Percentiles rank a stretch among this genome's conserved stretches.
phyloP scores from a whole-genome alignment of 2,113 vertebrate species.

The Theropithecus gelada region DNA sequence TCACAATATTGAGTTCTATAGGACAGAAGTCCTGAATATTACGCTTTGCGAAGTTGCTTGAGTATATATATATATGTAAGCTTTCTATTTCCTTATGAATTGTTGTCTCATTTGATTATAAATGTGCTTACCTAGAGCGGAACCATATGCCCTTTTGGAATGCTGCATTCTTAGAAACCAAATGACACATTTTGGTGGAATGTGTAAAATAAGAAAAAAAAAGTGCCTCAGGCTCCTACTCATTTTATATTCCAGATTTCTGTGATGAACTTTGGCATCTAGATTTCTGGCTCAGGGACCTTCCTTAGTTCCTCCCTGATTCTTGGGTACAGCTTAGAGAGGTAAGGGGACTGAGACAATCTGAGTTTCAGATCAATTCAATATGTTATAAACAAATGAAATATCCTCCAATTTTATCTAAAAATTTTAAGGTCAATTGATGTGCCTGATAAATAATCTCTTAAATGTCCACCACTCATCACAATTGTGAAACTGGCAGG shows the following conservation, averaged over 20 bases:
- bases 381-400: neutral
- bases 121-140: neutral
- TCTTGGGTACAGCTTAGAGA: neutral
- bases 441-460: constrained; percentile 7
- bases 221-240: neutral
- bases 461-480: neutral
- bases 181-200: neutral
- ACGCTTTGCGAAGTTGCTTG: neutral
- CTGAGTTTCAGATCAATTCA: neutral
- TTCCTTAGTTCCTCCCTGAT: neutral
- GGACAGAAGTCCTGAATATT: too few relatives aligned
- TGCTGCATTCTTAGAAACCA: neutral
- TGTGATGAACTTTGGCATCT: neutral
- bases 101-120: neutral
- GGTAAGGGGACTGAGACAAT: neutral
- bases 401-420: neutral
- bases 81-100: neutral
- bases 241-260: neutral
- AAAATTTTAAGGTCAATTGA: neutral
- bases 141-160: neutral
- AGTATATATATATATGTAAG: neutral
- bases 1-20: neutral
- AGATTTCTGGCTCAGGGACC: neutral
- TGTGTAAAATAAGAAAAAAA: neutral
- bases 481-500: neutral